Base-by-base conservation (phyloP, 2,797 vertebrate genomes). In the Crossoptilon crossoptilon region DNA sequence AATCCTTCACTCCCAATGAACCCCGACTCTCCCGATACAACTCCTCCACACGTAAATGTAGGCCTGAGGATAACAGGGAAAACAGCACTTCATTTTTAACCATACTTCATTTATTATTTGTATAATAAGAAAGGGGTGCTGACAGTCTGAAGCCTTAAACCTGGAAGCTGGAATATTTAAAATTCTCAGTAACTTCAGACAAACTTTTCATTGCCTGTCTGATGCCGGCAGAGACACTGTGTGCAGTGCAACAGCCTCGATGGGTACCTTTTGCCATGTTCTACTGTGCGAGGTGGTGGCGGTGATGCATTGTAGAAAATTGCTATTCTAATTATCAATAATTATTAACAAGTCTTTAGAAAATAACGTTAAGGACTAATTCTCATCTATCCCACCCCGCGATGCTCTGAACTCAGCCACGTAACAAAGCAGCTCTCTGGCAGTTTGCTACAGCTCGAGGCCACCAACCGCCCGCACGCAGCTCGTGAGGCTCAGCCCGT, bases 1-100 rank as follows among this genome's bases (percentile, higher is more conserved):
- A 99, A 99, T 71, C 99, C 99, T 98, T 99, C 99, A 94, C 99
- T 99, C 91, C 99, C 99, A 96, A 99, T 98, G 85, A 99, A 98
- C 96, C 99, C 99, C 79, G 99, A 98, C 44, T 99, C 98, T 97
- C 98, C 99, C 35, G 98, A 99, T 93, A 99, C 96, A 97, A 98
- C 98, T 92, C 99, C 99, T 23, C 99, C 99, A 96, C 99, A 99
- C 84, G 98, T 97, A 97, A 99, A 99, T 66, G 93, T 95, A 93
- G 98, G 98, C 97, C 99, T 99, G 95, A 74, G 64, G 91, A 94
- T 46, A 85, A 96, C 0, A 86, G 79, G 71, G 85, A 93, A 67
- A 92, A 72, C 3, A 55, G 41, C 21, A 46, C 43, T 87, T 92
- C 92, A 77, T 69, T 87, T 76, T 43, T 2, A 93, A 84, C 64